Evolutionary conservation across 2,888 invertebrate species (phyloP), one percentile per base, ranked within the genome.

Genomic region (Peribatodes rhomboidaria): DNA sequence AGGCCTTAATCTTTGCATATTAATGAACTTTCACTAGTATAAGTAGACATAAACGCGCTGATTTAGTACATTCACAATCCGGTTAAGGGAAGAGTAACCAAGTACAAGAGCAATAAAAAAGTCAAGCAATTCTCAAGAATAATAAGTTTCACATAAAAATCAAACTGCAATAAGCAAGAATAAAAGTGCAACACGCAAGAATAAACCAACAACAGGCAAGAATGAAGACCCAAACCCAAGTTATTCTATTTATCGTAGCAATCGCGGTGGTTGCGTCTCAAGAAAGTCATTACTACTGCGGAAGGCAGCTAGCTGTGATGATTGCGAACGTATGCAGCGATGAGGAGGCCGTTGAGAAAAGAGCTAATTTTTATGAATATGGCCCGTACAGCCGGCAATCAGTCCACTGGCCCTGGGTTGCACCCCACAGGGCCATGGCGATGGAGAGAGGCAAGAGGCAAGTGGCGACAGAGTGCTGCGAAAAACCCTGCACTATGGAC

Each of bases 401-500:
- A 16, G 41, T 18, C 3, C 18, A 57, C 37, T 47, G 56, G 46
- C 47, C 46, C n/a, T 81, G 80, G 82, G 59, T 80, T 8, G 49
- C 69, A 0, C 63, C 68, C 8, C 76, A 73, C 13, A 61, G 53
- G 0, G 80, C 79, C 0, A 61, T 70, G 61, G 69, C 67, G 0
- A 65, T 80, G 57, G 72, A 68, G 7, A 65, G 77, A 16, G 73
- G 69, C 8, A 83, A 82, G 64, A 65, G 81, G 42, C 77, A 77
- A 13, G 75, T 83, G 3, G 80, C 71, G 10, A 70, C 69, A 0
- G 77, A 81, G 41, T 85, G 85, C 74, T 85, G 85, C 56, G 73
- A 75, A 2, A 81, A 81, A 10, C 72, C 80, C 0, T 85, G 85
- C 63, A 66, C 74, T 4, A 14, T 75, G 0, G 55, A 71, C 0